Conservation (phyloP, 2,797 vertebrate species). For the Onychomys leucogaster region DNA sequence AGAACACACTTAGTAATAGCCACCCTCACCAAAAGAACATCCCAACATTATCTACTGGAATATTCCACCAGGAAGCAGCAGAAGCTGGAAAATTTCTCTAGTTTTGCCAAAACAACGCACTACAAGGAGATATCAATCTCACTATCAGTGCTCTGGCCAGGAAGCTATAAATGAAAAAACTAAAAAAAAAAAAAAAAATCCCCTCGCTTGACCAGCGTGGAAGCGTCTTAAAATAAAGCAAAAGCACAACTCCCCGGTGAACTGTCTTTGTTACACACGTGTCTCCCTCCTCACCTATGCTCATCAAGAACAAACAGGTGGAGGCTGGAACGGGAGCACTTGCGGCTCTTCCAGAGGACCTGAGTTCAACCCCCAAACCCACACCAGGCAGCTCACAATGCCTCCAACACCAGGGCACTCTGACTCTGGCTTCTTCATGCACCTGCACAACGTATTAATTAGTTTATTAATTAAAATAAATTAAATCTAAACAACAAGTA, state of each 20-base stretch:
- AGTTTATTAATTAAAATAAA: not conserved
- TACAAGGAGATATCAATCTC: constrained; percentile 18
- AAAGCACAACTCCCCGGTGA: not conserved
- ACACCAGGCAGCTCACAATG: not conserved
- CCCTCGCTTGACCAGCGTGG: not conserved
- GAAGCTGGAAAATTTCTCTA: constrained; percentile 73
- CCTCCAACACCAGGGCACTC: not conserved
- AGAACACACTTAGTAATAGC: constrained; percentile 35
- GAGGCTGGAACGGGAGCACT: not conserved
- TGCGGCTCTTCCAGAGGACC: not conserved
- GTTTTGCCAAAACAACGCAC: constrained; percentile 21
- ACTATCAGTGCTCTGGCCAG: not conserved
- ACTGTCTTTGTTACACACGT: constrained; percentile 33
- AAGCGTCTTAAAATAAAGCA: constrained; percentile 62
- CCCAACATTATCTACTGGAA: constrained; percentile 68
- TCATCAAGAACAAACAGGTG: constrained; percentile 53
- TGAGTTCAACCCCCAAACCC: not conserved
- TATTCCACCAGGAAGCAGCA: constrained; percentile 71
- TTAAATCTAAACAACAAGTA: not conserved
- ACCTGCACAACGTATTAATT: not conserved
- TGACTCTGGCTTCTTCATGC: not conserved
- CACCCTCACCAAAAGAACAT: constrained; percentile 44
- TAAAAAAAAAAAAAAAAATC: not conserved
- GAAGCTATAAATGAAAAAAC: not conserved
- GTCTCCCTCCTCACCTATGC: constrained; percentile 9